These are phyloP conservation scores for Drosophila kokeensis DNA, from an alignment of 2,888 invertebrate genomes.

Conservation along the genomic window DNA sequence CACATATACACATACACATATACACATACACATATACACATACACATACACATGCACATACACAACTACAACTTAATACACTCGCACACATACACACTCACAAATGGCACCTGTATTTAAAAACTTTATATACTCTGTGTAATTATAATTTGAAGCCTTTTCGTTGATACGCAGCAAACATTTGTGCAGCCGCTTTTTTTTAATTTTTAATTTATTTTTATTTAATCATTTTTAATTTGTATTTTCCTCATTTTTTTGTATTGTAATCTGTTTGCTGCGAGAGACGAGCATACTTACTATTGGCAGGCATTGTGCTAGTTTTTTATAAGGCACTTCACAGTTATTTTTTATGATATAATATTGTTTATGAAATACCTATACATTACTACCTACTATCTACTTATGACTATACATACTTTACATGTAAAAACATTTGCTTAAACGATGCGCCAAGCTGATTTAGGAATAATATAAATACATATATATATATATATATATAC, in stretches of 20 bases:
- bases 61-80: conserved; percentile 1
- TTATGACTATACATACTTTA: conserved; percentile 31
- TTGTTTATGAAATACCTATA: conserved; percentile 45
- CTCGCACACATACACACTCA: conserved; percentile 2
- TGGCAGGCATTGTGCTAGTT: conserved; percentile 20
- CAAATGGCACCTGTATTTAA: conserved; percentile 34
- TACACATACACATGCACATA: neutral
- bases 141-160: conserved; percentile 12
- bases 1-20: neutral
- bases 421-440: conserved; percentile 23
- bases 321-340: conserved; percentile 7
- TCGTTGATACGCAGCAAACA: neutral
- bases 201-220: neutral
- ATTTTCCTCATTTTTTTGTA: conserved; percentile 1
- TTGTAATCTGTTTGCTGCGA: neutral
- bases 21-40: neutral
- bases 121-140: conserved; percentile 18
- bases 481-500: conserved; percentile 24
- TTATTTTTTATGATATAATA: conserved; percentile 48
- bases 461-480: conserved; percentile 28
- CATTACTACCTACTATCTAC: conserved; percentile 33
- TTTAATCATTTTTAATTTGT: conserved; percentile 8
- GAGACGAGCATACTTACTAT: neutral
- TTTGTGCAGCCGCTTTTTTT: neutral
- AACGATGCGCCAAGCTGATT: conserved; percentile 36